phyloP scores from a whole-genome alignment of 2,797 vertebrate genomes.

The Hippocampus kuda region DNA sequence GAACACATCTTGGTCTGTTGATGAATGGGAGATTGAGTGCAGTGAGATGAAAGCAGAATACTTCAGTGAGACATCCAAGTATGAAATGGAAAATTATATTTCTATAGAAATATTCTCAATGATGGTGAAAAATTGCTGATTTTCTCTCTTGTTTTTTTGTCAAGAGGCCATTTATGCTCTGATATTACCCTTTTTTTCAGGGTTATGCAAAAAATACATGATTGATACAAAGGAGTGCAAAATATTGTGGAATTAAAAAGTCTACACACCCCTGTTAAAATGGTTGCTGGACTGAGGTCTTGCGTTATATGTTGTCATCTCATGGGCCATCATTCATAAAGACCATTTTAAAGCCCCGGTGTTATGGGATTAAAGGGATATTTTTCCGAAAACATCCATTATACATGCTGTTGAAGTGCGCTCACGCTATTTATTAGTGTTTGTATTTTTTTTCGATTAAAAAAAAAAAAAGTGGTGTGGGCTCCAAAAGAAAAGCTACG shows the following conservation, averaged over 20 bases:
- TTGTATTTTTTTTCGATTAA: too few species aligned
- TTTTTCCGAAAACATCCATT: too few species aligned
- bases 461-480: neutral
- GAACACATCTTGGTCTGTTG: slow-evolving; percentile 14
- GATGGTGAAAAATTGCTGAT: slow-evolving; percentile 20
- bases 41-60: slow-evolving; percentile 43
- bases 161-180: slow-evolving; percentile 6
- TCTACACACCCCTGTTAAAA: neutral
- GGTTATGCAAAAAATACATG: neutral
- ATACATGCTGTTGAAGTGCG: neutral
- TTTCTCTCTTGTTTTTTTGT: slow-evolving; percentile 11
- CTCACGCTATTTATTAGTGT: neutral
- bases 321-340: too few species aligned
- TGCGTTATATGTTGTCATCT: too few species aligned
- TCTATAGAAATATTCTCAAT: slow-evolving; percentile 34
- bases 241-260: neutral
- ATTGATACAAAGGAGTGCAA: neutral
- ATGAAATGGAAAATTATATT: slow-evolving; percentile 29
- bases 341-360: too few species aligned
- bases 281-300: neutral
- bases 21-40: slow-evolving; percentile 19
- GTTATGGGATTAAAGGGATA: too few species aligned
- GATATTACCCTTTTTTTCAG: neutral
- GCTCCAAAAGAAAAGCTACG: neutral
- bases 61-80: slow-evolving; percentile 30